phyloP scores from a whole-genome alignment of 2,888 invertebrate species.

The Aphidoletes aphidimyza region DNA sequence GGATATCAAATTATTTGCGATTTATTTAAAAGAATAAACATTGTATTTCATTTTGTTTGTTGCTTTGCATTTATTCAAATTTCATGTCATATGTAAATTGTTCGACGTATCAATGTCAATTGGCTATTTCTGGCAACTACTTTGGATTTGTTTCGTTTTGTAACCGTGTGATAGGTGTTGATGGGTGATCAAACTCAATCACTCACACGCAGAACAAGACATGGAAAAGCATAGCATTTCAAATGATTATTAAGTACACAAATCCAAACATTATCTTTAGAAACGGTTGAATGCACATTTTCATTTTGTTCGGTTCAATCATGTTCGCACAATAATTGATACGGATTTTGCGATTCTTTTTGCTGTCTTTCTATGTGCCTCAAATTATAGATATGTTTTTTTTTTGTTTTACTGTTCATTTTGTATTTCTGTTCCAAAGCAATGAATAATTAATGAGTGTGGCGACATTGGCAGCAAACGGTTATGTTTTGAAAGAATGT shows the following conservation, averaged over 20 bases:
- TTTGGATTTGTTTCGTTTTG: too few species aligned
- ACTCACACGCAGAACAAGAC: too few species aligned
- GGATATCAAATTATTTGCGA: too few species aligned
- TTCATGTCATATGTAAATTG: not conserved
- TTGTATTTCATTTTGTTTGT: not conserved
- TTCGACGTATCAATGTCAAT: constrained; percentile 19
- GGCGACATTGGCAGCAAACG: too few species aligned
- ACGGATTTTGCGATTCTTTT: not conserved
- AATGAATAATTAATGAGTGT: too few species aligned
- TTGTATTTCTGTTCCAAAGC: too few species aligned
- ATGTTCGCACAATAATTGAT: not conserved
- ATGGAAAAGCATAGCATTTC: not conserved
- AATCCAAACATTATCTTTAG: constrained; percentile 21
- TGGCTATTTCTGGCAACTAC: not conserved
- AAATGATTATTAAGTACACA: not conserved
- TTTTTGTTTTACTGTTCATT: too few species aligned
- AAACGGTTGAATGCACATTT: constrained; percentile 37
- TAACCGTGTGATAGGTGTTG: too few species aligned
- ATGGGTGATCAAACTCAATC: too few species aligned
- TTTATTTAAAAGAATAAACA: not conserved
- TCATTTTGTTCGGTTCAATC: not conserved
- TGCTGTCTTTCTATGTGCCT: not conserved
- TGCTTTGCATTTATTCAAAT: constrained; percentile 10
- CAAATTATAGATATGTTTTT: not conserved
- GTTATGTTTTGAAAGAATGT: too few species aligned